Evolutionary conservation across 2,113 vertebrate genomes (phyloP), one percentile per base, ranked within the genome.

Genomic region (Epinephelus cyanopodus): DNA sequence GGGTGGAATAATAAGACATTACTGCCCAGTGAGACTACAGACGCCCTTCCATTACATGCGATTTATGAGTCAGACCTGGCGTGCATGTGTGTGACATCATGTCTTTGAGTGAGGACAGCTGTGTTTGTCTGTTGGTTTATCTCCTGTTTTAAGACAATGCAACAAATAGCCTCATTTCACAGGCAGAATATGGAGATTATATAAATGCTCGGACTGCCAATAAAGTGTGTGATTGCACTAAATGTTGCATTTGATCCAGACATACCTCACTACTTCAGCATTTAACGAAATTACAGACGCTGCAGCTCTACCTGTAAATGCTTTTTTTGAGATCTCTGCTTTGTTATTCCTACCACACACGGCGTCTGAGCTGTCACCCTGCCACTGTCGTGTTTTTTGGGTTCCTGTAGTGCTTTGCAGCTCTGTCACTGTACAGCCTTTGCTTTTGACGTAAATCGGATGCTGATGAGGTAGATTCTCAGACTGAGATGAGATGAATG

Each of bases 31-130:
- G 62, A 85, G 81, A 71, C 50, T 62, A 58, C 73, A 78, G 76
- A 79, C 50, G 14, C 25, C 69, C 74, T 66, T 83, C 67, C 53
- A 66, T 88, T 79, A 85, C 66, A 27, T 72, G 85, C 79, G 75
- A 89, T 91, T 92, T 83, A 85, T 85, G 87, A 91, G 73, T 83
- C 86, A 77, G 70, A 83, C 63, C 67, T 78, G 85, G 52, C 61
- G 15, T 76, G 73, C 29, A 33, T 17, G 3, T 54, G 53, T 61
- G 74, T 88, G 81, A 91, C 84, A 77, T 91, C 83, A 84, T 84
- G 88, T 89, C 72, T 87, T 58, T 82, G 68, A 75, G 67, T n/a
- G 66, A 86, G 81, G 87, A 73, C 73, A 53, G 66, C 79, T 81
- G 70, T 48, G 53, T 72, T 86, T 39, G 23, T 65, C 21, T 17